A percentile compares a stretch with the other conserved stretches of the same genome.
phyloP scores from a whole-genome alignment of 2,888 invertebrate species.

The Ectobius pallidus region DNA sequence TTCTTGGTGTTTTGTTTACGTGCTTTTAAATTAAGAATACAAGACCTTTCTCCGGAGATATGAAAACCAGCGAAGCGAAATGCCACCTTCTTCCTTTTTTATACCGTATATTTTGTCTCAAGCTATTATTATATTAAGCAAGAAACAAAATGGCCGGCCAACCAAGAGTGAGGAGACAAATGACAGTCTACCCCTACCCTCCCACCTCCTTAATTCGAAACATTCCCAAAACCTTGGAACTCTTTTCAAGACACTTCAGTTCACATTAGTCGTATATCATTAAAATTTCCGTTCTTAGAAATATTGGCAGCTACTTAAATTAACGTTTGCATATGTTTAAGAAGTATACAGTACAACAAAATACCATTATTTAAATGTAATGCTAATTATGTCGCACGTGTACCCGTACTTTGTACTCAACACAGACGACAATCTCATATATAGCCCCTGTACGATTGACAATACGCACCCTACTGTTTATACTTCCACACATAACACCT shows the following conservation, averaged over 20 bases:
- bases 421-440: too few relatives aligned
- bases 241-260: not conserved
- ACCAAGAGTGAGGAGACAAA: not conserved
- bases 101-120: too few relatives aligned
- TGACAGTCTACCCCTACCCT: not conserved
- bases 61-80: not conserved
- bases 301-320: not conserved
- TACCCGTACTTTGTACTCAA: too few relatives aligned
- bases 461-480: too few relatives aligned
- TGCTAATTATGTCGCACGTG: not conserved
- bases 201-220: not conserved
- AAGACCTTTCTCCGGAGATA: not conserved
- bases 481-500: too few relatives aligned
- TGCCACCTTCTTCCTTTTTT: not conserved
- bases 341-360: not conserved
- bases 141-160: not conserved
- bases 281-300: not conserved
- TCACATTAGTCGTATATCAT: not conserved
- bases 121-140: not conserved
- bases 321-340: not conserved
- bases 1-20: not conserved
- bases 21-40: constrained; percentile 1
- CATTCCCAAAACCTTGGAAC: not conserved
- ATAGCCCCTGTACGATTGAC: too few relatives aligned
- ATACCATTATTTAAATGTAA: too few relatives aligned